Evolutionary conservation across 1,140 invertebrate genomes (phyloP).

Genomic region (Drosophila elegans): DNA sequence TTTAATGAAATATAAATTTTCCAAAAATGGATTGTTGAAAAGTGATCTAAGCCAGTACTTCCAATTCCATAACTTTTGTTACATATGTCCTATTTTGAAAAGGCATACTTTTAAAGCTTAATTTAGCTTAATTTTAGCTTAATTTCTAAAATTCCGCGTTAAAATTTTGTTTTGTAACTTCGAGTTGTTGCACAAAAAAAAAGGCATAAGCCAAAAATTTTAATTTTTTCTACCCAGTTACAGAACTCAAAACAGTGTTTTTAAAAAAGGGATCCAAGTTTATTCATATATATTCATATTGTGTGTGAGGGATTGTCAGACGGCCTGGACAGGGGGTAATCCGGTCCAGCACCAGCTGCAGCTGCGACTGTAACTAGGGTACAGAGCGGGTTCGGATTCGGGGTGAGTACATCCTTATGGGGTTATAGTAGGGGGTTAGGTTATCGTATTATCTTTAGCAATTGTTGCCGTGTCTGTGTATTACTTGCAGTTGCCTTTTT

Average conservation of each 20-base stretch:
- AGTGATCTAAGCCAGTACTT: too few relatives aligned
- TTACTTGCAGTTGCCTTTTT: slow-evolving; percentile 26
- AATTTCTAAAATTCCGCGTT: too few relatives aligned
- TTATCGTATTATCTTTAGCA: slow-evolving; percentile 17
- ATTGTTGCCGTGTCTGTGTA: slow-evolving; percentile 13
- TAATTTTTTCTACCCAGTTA: neutral
- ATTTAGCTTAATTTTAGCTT: too few relatives aligned
- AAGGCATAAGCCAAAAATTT: neutral
- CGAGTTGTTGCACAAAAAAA: too few relatives aligned
- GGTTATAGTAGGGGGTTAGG: slow-evolving; percentile 14
- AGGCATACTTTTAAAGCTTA: too few relatives aligned
- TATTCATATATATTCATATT: slow-evolving; percentile 45
- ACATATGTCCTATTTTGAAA: too few relatives aligned
- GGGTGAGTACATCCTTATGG: slow-evolving; percentile 25
- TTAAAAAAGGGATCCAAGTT: slow-evolving; percentile 40
- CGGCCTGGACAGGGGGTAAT: slow-evolving; percentile 1
- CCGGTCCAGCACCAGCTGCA: slow-evolving; percentile 8
- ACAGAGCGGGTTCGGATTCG: neutral
- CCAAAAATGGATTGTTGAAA: too few relatives aligned
- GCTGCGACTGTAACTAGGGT: neutral
- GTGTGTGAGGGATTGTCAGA: slow-evolving; percentile 17
- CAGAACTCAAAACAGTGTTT: neutral
- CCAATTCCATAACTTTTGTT: too few relatives aligned
- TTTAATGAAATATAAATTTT: too few relatives aligned
- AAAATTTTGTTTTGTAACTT: too few relatives aligned